phyloP scores from a whole-genome alignment of 2,888 invertebrate species.

The Meteorus colon region DNA sequence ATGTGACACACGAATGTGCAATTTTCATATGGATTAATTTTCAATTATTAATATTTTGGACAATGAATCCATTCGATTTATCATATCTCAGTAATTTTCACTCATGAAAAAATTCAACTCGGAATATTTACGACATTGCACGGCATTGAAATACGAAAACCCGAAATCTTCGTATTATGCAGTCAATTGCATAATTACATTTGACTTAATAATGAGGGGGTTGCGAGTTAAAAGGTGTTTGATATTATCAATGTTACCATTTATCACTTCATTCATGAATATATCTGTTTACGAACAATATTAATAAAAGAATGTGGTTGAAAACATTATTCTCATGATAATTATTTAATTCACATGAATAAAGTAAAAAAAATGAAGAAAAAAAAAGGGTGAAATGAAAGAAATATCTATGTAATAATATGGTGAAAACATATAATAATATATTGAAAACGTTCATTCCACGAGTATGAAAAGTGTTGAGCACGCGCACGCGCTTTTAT shows the following conservation, averaged over 20 bases:
- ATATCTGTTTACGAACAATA: neutral
- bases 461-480: slow-evolving; percentile 44
- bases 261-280: slow-evolving; percentile 26
- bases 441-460: slow-evolving; percentile 45
- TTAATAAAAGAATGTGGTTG: neutral
- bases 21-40: too few relatives aligned
- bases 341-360: neutral
- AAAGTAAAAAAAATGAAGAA: too few relatives aligned
- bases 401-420: neutral
- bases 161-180: too few relatives aligned
- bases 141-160: too few relatives aligned
- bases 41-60: too few relatives aligned
- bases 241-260: slow-evolving; percentile 7
- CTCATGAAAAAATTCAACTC: too few relatives aligned
- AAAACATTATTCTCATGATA: neutral
- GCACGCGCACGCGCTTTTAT: slow-evolving; percentile 57
- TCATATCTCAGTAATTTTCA: too few relatives aligned
- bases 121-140: too few relatives aligned
- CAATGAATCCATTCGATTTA: too few relatives aligned
- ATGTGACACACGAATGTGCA: too few relatives aligned
- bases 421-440: neutral
- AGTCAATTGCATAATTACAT: too few relatives aligned
- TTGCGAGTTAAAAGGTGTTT: neutral
- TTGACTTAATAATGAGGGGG: neutral
- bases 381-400: neutral